Base-by-base conservation (phyloP, 2,113 vertebrate genomes). In the Hylia prasina region DNA sequence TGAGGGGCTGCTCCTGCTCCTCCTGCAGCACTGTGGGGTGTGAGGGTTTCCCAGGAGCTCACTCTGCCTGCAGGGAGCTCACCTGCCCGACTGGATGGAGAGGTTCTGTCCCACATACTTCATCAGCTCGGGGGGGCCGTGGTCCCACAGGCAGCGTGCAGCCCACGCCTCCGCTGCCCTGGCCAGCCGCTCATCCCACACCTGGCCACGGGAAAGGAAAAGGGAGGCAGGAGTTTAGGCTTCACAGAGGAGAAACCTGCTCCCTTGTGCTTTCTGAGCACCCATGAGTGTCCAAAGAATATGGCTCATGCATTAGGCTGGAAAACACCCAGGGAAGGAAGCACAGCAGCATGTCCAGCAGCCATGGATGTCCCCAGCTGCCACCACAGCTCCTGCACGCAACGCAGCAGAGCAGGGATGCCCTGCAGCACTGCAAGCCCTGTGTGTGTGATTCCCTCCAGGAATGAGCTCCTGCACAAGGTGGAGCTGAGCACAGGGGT, bases 71-170 rank as follows among this genome's bases (percentile, higher is more conserved):
- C 2, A 5, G 80, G 37, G 9, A 73, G 93, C 96, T 95, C 90
- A 99, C 98, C 98, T 98, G 97, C 98, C 98, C 8, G 98, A 98
- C 7, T 98, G 98, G 96, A 99, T 96, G 83, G 99, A 98, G 91
- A 99, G 98, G 94, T 99, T 99, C 96, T 99, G 99, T 71, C 99
- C 99, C 95, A 98, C 31, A 0, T 98, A 97, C 84, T 96, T 98
- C 98, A 99, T 98, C 93, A 98, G 96, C 39, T 98, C 98, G 4
- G 98, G 91, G 24, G 99, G 99, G 0, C 99, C 98, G 0, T 99
- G 99, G 72, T 98, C 98, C 99, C 99, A 99, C 83, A 98, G 73
- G 85, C 99, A 99, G 58, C 93, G 98, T 0, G 97, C 96, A 48
- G 98, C 99, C 99, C 99, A 99, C 0, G 97, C 98, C 89, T 98